Base-by-base conservation (phyloP, 2,797 vertebrate species). In the Poliocrania exsul region DNA sequence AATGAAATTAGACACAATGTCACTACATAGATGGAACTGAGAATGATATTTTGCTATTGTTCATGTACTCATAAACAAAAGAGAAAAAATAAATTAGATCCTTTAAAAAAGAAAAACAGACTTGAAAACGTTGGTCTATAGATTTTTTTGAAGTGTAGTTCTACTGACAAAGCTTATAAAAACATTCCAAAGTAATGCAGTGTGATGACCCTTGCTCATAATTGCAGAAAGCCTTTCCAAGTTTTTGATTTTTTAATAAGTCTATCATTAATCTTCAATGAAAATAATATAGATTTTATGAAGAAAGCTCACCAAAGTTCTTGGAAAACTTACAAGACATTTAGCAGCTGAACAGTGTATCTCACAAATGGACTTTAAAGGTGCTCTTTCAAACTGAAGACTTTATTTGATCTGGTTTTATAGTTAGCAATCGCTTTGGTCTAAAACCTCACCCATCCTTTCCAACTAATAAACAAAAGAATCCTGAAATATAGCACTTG, bases 381-480 rank as follows among this genome's bases (percentile, higher is more conserved):
- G 95, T 97, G 77, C 95, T 95, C 49, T 94, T 96, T 97, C 96
- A 97, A 81, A 93, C 83, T 96, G 92, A 94, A 96, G 65, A 62
- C 91, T 97, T 95, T 97, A 94, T 97, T 97, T 96, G 97, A 97
- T 97, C 96, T 97, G 81, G 56, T 96, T 97, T 97, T 97, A 95
- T 93, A 95, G 96, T 95, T 90, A 94, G 65, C 81, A 94, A 77
- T 96, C 87, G 81, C 94, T 96, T 97, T 97, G 69, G 92, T 97
- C 94, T 93, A 87, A 95, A 97, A 92, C 74, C 50, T 97, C 95
- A 96, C 92, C 93, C 87, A 81, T 96, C 79, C 95, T 93, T 96
- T 97, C 95, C 96, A 97, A 70, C 72, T 94, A 95, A 97, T 96
- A 97, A 97, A 92, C 81, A 79, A 94, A 97, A 94, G 75, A 87